A percentile compares a stretch with the other conserved stretches of the same genome.
Conservation (phyloP, 2,797 vertebrate species). For the Characodon lateralis region DNA sequence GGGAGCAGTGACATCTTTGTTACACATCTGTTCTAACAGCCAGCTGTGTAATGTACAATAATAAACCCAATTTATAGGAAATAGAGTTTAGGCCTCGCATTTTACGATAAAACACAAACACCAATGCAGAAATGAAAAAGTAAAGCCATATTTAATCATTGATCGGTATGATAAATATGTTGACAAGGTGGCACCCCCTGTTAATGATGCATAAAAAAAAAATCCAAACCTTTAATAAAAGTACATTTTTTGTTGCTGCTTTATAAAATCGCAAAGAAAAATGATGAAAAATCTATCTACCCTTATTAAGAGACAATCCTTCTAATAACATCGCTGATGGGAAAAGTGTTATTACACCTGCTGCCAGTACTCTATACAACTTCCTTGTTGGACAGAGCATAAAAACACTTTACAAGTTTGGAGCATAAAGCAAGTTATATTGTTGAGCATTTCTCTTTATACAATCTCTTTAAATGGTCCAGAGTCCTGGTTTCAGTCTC, state of each 20-base stretch:
- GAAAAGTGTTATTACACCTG: too few relatives aligned
- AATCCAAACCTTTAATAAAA: background rate
- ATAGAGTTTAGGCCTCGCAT: too few relatives aligned
- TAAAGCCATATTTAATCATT: too few relatives aligned
- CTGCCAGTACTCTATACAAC: background rate
- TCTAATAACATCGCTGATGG: too few relatives aligned
- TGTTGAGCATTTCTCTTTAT: background rate
- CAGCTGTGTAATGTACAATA: too few relatives aligned
- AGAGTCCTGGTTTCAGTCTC: too few relatives aligned
- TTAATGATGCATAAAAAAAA: background rate
- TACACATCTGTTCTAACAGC: background rate
- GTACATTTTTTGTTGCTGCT: background rate
- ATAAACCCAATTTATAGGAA: too few relatives aligned
- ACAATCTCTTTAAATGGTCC: background rate
- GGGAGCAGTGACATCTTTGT: conserved; percentile 15
- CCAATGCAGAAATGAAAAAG: too few relatives aligned
- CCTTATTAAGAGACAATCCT: too few relatives aligned
- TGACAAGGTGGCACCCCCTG: background rate
- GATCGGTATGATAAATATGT: too few relatives aligned
- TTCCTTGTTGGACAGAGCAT: background rate
- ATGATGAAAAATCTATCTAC: background rate
- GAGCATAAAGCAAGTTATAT: background rate
- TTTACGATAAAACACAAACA: too few relatives aligned
- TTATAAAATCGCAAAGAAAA: background rate
- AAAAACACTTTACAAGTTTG: background rate